Conservation (phyloP, 2,113 vertebrate species). For the Poeciliopsis retropinna region DNA sequence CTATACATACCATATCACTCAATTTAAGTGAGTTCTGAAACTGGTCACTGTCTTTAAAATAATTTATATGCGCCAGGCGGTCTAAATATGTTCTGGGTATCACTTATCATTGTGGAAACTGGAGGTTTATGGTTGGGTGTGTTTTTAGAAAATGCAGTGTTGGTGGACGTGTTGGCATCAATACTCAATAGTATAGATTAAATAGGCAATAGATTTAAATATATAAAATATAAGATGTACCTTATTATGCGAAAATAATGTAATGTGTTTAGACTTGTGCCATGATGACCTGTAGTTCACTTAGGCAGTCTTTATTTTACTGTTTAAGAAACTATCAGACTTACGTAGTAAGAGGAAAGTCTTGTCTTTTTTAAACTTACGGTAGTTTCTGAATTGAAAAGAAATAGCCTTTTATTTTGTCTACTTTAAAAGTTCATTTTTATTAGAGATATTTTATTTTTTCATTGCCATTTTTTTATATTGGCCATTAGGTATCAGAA, state of each 20-base stretch:
- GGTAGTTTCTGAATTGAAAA: background rate
- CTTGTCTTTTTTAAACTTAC: background rate
- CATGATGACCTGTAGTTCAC: background rate
- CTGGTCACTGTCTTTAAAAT: slow-evolving; percentile 39
- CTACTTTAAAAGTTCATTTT: background rate
- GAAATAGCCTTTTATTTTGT: background rate
- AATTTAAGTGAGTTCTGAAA: background rate
- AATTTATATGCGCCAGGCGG: slow-evolving; percentile 19
- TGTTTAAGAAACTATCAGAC: background rate
- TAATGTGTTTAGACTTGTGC: no score
- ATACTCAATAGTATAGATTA: no score
- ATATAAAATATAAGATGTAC: no score
- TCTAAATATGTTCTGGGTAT: slow-evolving; percentile 39
- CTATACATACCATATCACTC: background rate
- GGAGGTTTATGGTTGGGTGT: slow-evolving; percentile 27
- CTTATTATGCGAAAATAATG: background rate
- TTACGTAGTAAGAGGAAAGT: background rate
- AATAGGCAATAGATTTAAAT: background rate
- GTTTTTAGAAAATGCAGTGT: slow-evolving; percentile 51
- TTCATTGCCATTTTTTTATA: background rate
- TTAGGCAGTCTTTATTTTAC: background rate
- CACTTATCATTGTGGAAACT: slow-evolving; percentile 24
- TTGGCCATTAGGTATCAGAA: background rate
- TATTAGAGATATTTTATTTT: background rate
- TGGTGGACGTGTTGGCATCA: background rate